Evolutionary conservation across 1,140 invertebrate genomes (phyloP).

Genomic region (Dufourea novaeangliae): DNA sequence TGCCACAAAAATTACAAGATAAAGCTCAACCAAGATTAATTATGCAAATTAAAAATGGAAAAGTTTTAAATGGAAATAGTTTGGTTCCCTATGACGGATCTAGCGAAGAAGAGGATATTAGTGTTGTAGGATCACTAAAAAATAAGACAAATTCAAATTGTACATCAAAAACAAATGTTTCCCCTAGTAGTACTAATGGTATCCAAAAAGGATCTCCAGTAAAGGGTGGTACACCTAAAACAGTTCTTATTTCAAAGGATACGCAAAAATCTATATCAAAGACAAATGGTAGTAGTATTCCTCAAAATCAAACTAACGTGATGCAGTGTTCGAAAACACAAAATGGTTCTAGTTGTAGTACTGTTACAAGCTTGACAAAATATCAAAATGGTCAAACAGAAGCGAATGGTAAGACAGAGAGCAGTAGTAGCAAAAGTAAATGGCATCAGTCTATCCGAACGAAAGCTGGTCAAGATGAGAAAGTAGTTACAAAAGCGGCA

Average conservation of each 20-base stretch:
- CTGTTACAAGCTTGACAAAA: constrained; percentile 58
- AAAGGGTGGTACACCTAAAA: constrained; percentile 54
- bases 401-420: constrained; percentile 59
- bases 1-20: constrained; percentile 71
- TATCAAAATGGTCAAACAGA: constrained; percentile 73
- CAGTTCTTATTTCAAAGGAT: constrained; percentile 52
- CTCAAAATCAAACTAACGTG: constrained; percentile 45
- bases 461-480: constrained; percentile 70
- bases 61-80: constrained; percentile 73
- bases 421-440: constrained; percentile 59
- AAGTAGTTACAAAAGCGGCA: constrained; percentile 72
- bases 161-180: constrained; percentile 26
- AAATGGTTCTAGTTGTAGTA: constrained; percentile 57
- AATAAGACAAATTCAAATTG: constrained; percentile 39
- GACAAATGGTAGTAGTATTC: constrained; percentile 45
- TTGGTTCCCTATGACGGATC: constrained; percentile 80
- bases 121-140: constrained; percentile 29
- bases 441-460: constrained; percentile 67
- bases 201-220: constrained; percentile 38
- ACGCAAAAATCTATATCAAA: constrained; percentile 49
- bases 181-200: constrained; percentile 45
- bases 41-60: constrained; percentile 76
- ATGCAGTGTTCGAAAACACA: constrained; percentile 52
- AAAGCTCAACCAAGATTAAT: constrained; percentile 71
- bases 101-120: constrained; percentile 77